Base-by-base conservation (phyloP, 2,113 vertebrate species). In the Gasterosteus aculeatus region DNA sequence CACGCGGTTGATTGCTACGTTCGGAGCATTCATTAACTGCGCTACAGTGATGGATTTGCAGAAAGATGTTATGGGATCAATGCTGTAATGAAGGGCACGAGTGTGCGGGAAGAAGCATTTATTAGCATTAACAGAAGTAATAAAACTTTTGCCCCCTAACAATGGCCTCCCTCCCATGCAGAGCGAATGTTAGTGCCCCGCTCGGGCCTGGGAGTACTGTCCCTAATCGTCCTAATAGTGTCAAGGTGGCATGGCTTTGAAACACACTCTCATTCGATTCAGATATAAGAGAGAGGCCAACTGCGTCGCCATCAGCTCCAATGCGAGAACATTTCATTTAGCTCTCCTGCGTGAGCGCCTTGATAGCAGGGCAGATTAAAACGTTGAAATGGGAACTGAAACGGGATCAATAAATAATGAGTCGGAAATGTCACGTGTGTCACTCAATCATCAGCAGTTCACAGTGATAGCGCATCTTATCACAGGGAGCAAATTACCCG, bases 391-490 rank as follows among this genome's bases (percentile, higher is more conserved):
- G 62, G 66, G 72, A 85, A 86, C 69, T 72, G 79, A 78, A 81
- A 85, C 65, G 69, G 80, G 67, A 92, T 93, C 84, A 93, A 93
- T 93, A 91, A 90, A 91, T 92, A 88, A 94, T 91, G 83, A 91
- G 77, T 86, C 19, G 60, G 78, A 92, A 92, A 93, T 93, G 89
- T 87, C 88, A 87, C n/a, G 67, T 88, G 83, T 86, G 84, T 90
- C 89, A 71, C 87, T 94, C 90, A 88, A 87, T 93, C 90, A 89
- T 75, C 64, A 61, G 74, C 77, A 74, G 80, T 84, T 87, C 77
- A 49, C 75, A 65, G 44, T 71, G 81, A 88, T 85, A 82, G 69
- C 81, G 79, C 87, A 77, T 84, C 76, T 88, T 91, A 88, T 88
- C 78, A 81, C 83, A 33, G 75, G 77, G 80, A 84, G 85, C 67